Base-by-base conservation (phyloP, 2,888 invertebrate genomes). In the Diaprepes abbreviatus region DNA sequence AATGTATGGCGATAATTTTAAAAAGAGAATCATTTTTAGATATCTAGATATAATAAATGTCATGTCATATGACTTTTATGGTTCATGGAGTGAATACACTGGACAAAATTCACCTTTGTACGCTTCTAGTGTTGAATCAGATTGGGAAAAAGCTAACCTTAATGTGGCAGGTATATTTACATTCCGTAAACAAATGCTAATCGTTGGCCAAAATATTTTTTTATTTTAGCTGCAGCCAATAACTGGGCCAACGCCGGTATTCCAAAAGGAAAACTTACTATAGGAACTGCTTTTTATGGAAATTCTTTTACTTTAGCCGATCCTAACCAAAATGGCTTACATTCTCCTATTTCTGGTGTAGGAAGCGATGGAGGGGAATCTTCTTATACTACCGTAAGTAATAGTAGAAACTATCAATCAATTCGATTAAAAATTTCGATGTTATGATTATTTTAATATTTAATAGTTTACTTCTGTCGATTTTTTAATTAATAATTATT, bases 51-150 rank as follows among this genome's bases (percentile, higher is more conserved):
- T 45, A 4, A 87, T 93, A 40, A 89, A 89, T 75, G 76, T 93
- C 0, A 93, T 93, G 93, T 81, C 91, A 0, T 93, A 93, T 74
- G 93, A 93, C 78, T 84, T 91, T 76, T 88, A 91, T 75, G 38
- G 38, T 10, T 91, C 92, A 0, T 91, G 90, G 89, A 90, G 92
- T 35, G 24, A 79, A 0, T 83, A 83, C 0, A 89, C 90, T 0
- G 92, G 91, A 0, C 87, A 90, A 58, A 91, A 92, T 77, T 86
- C 92, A 0, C 89, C 91, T 0, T 83, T 93, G 0, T 88, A 87
- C 66, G 80, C 81, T 19, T 85, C 87, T 0, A 50, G 48, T 50
- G 48, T 28, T 0, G 48, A 50, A 4, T 28, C 48, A 9, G 58
- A 38, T 24, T 58, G 17, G 28, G 54, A 55, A 43, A 43, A 38